Percentiles rank a stretch among this genome's conserved stretches.
phyloP scores from a whole-genome alignment of 1,140 invertebrate species.

The Drosophila santomea region DNA sequence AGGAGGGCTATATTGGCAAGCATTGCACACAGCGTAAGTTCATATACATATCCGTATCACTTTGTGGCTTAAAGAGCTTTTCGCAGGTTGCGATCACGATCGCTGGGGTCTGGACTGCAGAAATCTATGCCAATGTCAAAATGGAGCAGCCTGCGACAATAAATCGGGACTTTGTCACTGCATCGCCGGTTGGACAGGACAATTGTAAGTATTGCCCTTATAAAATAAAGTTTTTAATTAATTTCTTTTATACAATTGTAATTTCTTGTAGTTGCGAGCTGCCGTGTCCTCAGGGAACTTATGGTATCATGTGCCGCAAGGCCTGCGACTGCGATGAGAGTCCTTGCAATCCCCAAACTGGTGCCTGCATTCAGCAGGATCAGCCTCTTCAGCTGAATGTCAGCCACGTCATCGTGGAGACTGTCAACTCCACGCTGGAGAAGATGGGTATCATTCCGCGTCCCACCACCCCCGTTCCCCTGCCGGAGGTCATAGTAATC shows the following conservation, averaged over 20 bases:
- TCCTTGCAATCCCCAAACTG: constrained; percentile 75
- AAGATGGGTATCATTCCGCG: constrained; percentile 84
- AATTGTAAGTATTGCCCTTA: constrained; percentile 56
- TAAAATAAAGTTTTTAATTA: too few relatives aligned
- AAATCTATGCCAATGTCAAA: constrained; percentile 70
- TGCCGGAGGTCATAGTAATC: constrained; percentile 79
- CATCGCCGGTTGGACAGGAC: constrained; percentile 75
- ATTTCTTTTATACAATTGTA: background rate
- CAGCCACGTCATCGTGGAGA: constrained; percentile 76
- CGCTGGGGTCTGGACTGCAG: constrained; percentile 81
- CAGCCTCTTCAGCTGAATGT: constrained; percentile 53
- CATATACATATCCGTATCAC: background rate
- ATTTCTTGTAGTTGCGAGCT: constrained; percentile 68
- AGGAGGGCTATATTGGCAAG: constrained; percentile 78
- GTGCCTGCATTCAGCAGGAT: constrained; percentile 54
- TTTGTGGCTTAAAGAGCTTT: background rate
- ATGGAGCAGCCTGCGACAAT: constrained; percentile 78
- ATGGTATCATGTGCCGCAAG: constrained; percentile 80
- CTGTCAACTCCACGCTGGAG: constrained; percentile 77
- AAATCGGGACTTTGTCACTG: constrained; percentile 77
- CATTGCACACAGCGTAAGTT: constrained; percentile 82
- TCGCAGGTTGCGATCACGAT: constrained; percentile 76
- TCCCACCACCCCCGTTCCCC: constrained; percentile 38
- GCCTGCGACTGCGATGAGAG: constrained; percentile 74
- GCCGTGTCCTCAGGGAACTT: constrained; percentile 74